These are phyloP conservation scores for Todiramphus saurophagus DNA, from an alignment of 2,113 vertebrate species.

Conservation along the genomic window DNA sequence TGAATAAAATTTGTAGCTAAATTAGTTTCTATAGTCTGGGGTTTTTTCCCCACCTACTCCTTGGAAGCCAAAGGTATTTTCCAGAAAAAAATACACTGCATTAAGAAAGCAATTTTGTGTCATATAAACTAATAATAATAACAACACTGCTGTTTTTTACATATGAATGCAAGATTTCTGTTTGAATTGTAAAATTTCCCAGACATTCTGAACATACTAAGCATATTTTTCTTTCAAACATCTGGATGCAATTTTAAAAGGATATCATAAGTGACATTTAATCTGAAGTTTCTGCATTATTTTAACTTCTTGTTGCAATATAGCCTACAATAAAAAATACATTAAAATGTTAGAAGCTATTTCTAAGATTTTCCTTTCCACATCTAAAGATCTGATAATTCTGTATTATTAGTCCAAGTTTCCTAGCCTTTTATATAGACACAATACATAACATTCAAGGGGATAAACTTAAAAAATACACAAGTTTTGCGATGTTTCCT, in stretches of 20 bases:
- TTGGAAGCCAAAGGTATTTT: not conserved
- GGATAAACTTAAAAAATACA: not conserved
- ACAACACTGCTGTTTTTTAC: not conserved
- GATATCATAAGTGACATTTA: not conserved
- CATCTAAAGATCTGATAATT: not conserved
- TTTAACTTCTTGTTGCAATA: not conserved
- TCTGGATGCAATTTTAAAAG: not conserved
- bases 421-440: not conserved
- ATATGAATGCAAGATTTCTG: not conserved
- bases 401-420: not conserved
- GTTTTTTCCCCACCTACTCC: not conserved
- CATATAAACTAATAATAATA: not conserved
- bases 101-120: not conserved
- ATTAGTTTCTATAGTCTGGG: not conserved
- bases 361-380: not conserved
- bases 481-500: accelerated
- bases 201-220: not conserved
- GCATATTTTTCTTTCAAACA: not conserved
- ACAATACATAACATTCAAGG: not conserved
- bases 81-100: not conserved
- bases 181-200: not conserved
- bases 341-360: not conserved
- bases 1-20: not conserved
- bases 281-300: not conserved
- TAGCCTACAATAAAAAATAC: not conserved